Conservation (phyloP, 2,797 vertebrate genomes). For the Aselliscus stoliczkanus region DNA sequence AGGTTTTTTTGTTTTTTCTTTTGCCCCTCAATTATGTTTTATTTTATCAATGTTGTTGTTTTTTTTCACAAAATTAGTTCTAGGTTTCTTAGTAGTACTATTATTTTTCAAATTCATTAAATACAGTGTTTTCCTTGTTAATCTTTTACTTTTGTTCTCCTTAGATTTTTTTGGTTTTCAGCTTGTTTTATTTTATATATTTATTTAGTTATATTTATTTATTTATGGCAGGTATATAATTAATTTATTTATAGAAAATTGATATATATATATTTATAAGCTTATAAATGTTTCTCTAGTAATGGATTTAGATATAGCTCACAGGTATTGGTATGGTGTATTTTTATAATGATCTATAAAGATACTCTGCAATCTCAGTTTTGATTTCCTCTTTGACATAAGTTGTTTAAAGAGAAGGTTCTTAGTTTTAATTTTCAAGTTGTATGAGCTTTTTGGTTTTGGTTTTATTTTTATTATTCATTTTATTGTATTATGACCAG, state of each 20-base stretch:
- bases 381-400: neutral
- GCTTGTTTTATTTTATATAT: neutral
- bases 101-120: neutral
- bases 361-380: neutral
- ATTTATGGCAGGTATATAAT: neutral
- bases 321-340: neutral
- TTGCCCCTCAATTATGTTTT: neutral
- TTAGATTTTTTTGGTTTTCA: neutral
- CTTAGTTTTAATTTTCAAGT: neutral
- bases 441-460: neutral
- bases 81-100: neutral
- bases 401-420: neutral
- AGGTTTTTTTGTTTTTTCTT: neutral
- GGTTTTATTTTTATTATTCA: neutral
- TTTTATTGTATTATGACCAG: neutral
- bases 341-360: neutral
- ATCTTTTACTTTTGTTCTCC: neutral
- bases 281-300: neutral
- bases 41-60: neutral
- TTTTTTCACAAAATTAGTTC: neutral
- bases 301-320: neutral
- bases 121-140: neutral
- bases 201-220: neutral
- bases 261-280: neutral
- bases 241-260: neutral